Evolutionary conservation across 2,888 invertebrate genomes (phyloP).

Genomic region (Mimachlamys varia): DNA sequence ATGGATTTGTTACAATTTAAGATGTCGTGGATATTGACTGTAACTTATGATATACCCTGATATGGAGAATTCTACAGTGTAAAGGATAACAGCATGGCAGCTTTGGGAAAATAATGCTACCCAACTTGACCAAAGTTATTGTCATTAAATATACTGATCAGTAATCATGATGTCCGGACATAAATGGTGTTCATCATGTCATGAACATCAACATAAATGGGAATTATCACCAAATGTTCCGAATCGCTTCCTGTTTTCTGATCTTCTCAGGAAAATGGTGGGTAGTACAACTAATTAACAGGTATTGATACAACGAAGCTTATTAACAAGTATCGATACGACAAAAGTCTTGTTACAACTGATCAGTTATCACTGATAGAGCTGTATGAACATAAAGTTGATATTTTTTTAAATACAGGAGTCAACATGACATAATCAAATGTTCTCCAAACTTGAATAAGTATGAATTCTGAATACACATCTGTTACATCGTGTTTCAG

Average conservation of each 20-base stretch:
- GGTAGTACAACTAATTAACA: background rate
- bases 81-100: background rate
- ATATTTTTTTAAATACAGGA: too few relatives aligned
- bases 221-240: background rate
- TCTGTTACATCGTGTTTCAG: too few relatives aligned
- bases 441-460: too few relatives aligned
- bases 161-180: background rate
- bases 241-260: background rate
- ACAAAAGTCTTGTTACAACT: too few relatives aligned
- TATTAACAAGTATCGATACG: too few relatives aligned
- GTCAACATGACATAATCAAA: too few relatives aligned
- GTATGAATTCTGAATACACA: too few relatives aligned
- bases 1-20: background rate
- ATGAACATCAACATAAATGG: background rate
- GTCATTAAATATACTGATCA: background rate
- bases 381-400: too few relatives aligned
- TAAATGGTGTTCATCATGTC: background rate
- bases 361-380: too few relatives aligned
- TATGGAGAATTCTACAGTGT: background rate
- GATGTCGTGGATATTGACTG: background rate
- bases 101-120: background rate
- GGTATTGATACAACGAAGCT: background rate
- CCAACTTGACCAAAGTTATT: background rate
- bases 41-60: background rate
- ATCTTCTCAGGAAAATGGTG: slow-evolving; percentile 24